Evolutionary conservation across 1,140 invertebrate species (phyloP).

Genomic region (Condylostylus longicornis): DNA sequence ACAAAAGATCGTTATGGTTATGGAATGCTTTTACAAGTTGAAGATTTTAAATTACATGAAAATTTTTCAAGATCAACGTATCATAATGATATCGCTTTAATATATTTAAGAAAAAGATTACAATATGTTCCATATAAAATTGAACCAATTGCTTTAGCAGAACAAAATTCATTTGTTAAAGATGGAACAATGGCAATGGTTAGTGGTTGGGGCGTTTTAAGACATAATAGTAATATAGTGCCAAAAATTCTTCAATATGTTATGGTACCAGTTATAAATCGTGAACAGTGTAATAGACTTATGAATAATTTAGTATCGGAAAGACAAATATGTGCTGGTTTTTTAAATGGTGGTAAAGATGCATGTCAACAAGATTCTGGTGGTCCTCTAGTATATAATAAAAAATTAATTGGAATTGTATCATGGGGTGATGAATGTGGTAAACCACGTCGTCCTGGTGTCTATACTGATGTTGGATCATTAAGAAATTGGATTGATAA

Average conservation of each 20-base stretch:
- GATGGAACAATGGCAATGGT: conserved; percentile 31
- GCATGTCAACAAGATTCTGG: conserved; percentile 50
- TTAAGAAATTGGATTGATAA: conserved; percentile 32
- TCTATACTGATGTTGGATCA: conserved; percentile 40
- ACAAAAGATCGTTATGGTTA: no score
- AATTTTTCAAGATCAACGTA: no score
- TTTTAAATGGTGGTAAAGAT: conserved; percentile 42
- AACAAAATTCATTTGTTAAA: conserved; percentile 15
- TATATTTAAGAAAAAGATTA: no score
- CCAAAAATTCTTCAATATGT: conserved; percentile 34
- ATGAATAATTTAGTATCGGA: conserved; percentile 28
- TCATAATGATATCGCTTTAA: no score
- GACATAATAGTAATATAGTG: conserved; percentile 31
- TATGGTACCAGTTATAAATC: conserved; percentile 31
- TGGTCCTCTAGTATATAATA: conserved; percentile 42
- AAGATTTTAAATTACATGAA: no score
- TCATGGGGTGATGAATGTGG: conserved; percentile 49
- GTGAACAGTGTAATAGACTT: conserved; percentile 12
- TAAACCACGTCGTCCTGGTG: conserved; percentile 37
- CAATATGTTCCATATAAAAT: no score
- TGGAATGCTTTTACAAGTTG: no score
- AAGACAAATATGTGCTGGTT: conserved; percentile 46
- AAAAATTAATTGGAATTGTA: conserved; percentile 39
- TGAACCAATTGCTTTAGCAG: no score
- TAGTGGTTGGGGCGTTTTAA: conserved; percentile 42